phyloP scores from a whole-genome alignment of 2,888 invertebrate genomes.

The Oscheius sp. region DNA sequence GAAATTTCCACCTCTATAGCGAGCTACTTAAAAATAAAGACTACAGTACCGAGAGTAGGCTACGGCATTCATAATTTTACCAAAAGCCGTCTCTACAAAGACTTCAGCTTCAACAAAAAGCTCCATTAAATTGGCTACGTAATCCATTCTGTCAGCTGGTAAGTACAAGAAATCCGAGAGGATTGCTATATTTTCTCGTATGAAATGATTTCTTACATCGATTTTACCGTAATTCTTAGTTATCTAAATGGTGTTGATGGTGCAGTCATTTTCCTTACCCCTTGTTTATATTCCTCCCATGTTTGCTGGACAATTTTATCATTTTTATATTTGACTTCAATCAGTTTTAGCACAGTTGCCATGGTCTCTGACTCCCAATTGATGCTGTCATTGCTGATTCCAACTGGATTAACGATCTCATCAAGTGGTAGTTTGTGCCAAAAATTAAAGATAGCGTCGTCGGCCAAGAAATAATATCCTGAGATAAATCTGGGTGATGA shows the following conservation, averaged over 20 bases:
- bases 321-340: neutral
- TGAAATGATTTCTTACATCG: neutral
- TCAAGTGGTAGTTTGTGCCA: neutral
- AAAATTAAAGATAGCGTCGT: constrained; percentile 1
- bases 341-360: neutral
- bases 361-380: neutral
- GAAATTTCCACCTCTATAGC: constrained; percentile 3
- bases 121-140: neutral
- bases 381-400: neutral
- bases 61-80: neutral
- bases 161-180: neutral
- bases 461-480: neutral
- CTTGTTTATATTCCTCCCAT: neutral
- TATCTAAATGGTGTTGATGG: neutral
- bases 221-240: neutral
- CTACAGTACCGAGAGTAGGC: neutral
- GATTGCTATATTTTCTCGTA: neutral
- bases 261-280: neutral
- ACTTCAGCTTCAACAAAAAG: constrained; percentile 1
- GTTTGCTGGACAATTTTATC: neutral
- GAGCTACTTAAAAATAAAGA: neutral
- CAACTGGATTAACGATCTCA: neutral
- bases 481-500: too few species aligned
- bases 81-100: constrained; percentile 5
- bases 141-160: neutral